These are phyloP conservation scores for Anodontia alba DNA, from an alignment of 2,888 invertebrate genomes.

Conservation along the genomic window DNA sequence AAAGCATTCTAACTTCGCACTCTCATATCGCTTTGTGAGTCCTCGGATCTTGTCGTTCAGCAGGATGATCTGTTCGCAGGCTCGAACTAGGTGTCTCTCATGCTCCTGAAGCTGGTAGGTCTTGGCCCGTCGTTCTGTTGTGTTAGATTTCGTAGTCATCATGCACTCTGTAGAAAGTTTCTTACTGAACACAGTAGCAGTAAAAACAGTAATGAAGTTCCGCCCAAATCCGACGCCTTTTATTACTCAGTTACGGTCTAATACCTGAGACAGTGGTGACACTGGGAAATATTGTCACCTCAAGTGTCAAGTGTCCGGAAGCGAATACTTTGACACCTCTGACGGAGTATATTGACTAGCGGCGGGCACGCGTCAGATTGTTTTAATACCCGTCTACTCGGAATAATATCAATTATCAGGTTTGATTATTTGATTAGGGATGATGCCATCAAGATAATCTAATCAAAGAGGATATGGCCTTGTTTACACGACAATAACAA, in stretches of 20 bases:
- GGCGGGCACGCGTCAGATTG: conserved; percentile 1
- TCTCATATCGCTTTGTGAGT: conserved; percentile 45
- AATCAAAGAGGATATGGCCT: background rate
- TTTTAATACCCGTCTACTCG: background rate
- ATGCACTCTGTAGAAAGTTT: background rate
- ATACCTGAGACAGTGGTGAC: background rate
- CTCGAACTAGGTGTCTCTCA: conserved; percentile 44
- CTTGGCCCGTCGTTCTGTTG: conserved; percentile 7
- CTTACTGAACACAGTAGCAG: no score
- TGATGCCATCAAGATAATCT: background rate
- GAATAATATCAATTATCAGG: background rate
- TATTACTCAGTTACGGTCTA: conserved; percentile 7
- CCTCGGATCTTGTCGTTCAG: conserved; percentile 57
- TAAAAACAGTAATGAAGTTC: background rate
- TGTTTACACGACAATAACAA: background rate
- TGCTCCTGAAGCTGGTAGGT: conserved; percentile 21
- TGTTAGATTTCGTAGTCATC: background rate
- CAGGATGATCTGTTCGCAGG: conserved; percentile 50
- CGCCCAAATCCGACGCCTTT: background rate
- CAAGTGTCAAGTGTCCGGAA: background rate
- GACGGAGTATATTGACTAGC: background rate
- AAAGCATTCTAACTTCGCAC: conserved; percentile 44
- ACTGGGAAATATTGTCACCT: background rate
- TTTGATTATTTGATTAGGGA: background rate
- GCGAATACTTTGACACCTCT: background rate